These are phyloP conservation scores for Phytoseiulus persimilis DNA, from an alignment of 2,888 invertebrate genomes.

Conservation along the genomic window DNA sequence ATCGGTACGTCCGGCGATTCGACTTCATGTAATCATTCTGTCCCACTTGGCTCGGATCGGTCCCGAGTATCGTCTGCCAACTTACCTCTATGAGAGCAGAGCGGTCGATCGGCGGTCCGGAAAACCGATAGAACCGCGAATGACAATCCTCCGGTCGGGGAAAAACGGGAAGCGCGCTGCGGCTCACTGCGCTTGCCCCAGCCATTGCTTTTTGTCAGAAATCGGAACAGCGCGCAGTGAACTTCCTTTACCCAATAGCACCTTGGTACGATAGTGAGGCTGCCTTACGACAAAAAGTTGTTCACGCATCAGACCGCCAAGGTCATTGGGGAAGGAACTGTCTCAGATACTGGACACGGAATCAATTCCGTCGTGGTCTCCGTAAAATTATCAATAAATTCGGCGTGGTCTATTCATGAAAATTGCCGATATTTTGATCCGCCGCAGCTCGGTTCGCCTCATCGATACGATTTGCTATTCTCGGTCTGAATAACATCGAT, in stretches of 20 bases:
- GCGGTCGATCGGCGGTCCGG: too few relatives aligned
- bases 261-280: not conserved
- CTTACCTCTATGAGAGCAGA: too few relatives aligned
- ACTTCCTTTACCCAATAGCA: not conserved
- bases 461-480: not conserved
- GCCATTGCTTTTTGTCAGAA: not conserved
- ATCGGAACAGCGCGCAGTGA: not conserved
- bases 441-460: not conserved
- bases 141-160: not conserved
- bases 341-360: not conserved
- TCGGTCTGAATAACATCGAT: not conserved
- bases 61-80: too few relatives aligned
- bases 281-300: not conserved
- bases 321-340: not conserved
- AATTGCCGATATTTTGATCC: not conserved
- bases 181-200: not conserved
- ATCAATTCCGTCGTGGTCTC: not conserved
- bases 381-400: not conserved
- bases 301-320: not conserved
- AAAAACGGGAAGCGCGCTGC: not conserved
- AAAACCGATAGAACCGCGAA: not conserved
- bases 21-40: too few relatives aligned
- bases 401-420: not conserved
- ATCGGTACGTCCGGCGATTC: too few relatives aligned
- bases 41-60: too few relatives aligned